Conservation (phyloP, 2,797 vertebrate species). For the Sebastes trivittatus region DNA sequence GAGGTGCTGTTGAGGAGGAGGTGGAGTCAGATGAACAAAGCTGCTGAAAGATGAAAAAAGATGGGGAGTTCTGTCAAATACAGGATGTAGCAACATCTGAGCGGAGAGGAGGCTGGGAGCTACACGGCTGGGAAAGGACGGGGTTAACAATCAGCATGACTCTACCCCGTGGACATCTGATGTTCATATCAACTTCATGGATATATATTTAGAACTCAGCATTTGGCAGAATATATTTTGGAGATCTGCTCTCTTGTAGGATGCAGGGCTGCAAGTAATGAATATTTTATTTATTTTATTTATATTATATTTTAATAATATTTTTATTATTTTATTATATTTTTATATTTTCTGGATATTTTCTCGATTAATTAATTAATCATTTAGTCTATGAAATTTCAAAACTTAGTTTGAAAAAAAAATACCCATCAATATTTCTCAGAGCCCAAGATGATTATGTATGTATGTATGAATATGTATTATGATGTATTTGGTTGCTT, state of each 20-base stretch:
- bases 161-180: not conserved
- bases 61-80: not conserved
- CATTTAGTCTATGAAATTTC: not conserved
- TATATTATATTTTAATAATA: too few species aligned
- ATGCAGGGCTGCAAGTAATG: not conserved
- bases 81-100: not conserved
- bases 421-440: not conserved
- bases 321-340: too few species aligned
- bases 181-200: not conserved
- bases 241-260: too few species aligned
- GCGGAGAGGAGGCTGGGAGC: not conserved
- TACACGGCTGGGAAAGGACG: not conserved
- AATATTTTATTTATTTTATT: not conserved
- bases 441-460: not conserved
- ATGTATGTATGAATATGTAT: too few species aligned
- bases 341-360: not conserved
- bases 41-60: slow-evolving; percentile 12
- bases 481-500: too few species aligned
- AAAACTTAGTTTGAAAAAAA: not conserved
- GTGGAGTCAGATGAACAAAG: not conserved
- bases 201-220: not conserved
- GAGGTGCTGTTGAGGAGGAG: not conserved
- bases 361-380: not conserved
- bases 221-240: not conserved
- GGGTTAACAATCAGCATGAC: slow-evolving; percentile 2